These are phyloP conservation scores for Notiomystis cincta DNA, from an alignment of 2,113 vertebrate genomes.

Conservation along the genomic window DNA sequence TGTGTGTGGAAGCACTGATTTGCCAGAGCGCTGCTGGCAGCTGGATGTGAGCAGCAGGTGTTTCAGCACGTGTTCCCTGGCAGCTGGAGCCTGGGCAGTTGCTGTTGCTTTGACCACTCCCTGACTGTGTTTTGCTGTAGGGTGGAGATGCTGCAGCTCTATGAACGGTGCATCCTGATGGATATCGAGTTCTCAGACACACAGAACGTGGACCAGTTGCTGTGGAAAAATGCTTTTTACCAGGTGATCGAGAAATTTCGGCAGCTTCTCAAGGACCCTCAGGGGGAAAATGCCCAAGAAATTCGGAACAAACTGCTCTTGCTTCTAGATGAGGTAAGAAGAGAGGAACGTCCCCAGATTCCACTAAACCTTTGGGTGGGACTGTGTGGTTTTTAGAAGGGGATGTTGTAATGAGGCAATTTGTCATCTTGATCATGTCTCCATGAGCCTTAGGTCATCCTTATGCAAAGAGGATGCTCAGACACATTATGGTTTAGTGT, in stretches of 20 bases:
- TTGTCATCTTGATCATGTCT: neutral
- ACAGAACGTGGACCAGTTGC: conserved; percentile 92
- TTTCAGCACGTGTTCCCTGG: neutral
- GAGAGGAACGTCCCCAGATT: neutral
- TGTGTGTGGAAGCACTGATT: neutral
- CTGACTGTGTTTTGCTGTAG: conserved; percentile 59
- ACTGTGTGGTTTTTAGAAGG: neutral
- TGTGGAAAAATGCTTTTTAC: conserved; percentile 97
- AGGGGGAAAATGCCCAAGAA: conserved; percentile 76
- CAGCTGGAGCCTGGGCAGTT: neutral
- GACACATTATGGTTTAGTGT: neutral
- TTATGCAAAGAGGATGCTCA: neutral
- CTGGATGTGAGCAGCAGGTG: neutral
- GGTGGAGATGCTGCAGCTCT: conserved; percentile 86
- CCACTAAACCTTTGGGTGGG: neutral
- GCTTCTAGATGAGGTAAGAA: conserved; percentile 88
- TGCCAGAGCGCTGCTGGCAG: neutral
- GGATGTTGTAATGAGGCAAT: neutral
- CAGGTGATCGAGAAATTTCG: conserved; percentile 97
- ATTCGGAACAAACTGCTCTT: conserved; percentile 87
- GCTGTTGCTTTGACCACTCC: neutral
- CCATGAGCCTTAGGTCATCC: neutral
- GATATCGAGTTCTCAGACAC: conserved; percentile 93
- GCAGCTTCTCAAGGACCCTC: conserved; percentile 92
- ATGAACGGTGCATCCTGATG: conserved; percentile 88